Evolutionary conservation across 2,113 vertebrate genomes (phyloP), one percentile per base, ranked within the genome.

Genomic region (Vulpes vulpes): DNA sequence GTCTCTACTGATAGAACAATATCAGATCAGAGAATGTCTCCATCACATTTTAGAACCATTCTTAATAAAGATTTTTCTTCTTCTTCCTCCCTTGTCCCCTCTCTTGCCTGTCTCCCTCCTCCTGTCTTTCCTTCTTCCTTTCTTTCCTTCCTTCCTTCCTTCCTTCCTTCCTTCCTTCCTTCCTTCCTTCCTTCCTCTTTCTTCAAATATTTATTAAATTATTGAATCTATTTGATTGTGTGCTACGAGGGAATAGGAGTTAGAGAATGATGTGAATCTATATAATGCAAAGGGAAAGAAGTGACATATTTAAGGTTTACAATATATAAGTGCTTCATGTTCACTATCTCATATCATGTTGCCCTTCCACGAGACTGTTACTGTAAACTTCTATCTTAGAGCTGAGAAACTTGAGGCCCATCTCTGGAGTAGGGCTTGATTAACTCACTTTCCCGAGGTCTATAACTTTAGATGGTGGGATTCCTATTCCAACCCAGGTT

Each of bases 41-140:
- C 32, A 79, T 2, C n/a, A 7, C 14, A 67, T 84, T 88, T 91
- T 53, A 55, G 32, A 67, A 32, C n/a, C 60, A 43, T 80, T 8
- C 32, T 78, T 60, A 30, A 2, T 15, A 53, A 4, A 43, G 2
- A 30, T 11, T 73, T 87, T 88, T 62, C 20, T 74, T 69, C 51
- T n/a, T 69, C 27, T 80, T 12, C 25, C 92, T 57, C 53, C 22
- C n/a, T 27, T 55, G 8, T n/a, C 55, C 17, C 15, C 19, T 20
- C 12, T 65, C 8, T 38, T 14, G 23, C 12, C 10, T n/a, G 16
- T 16, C 32, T 20, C 27, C 8, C 0, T 25, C 4, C 2, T 9
- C 20, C 1, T 0, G 19, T 59, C 57, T 2, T 23, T 22, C 2
- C 12, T 8, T 12, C 5, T 9, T 5, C 11, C 16, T 3, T 0